Evolutionary conservation across 2,797 vertebrate species (phyloP).

Genomic region (Hoplostethus atlanticus): DNA sequence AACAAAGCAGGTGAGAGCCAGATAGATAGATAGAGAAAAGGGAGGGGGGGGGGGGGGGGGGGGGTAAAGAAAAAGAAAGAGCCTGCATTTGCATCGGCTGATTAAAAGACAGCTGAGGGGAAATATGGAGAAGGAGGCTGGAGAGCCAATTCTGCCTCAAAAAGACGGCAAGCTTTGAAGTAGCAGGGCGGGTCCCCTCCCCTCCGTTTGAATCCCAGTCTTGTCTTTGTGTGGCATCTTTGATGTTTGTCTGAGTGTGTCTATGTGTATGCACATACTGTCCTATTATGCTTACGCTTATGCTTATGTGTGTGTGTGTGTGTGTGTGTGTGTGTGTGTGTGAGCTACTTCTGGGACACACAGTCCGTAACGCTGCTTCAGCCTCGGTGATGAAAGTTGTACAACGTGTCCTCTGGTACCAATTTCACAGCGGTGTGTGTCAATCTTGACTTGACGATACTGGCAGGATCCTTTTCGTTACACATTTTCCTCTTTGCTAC

Average conservation of each 20-base stretch:
- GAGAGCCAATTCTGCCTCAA: conserved; percentile 78
- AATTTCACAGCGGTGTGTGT: conserved; percentile 16
- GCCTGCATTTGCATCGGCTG: conserved; percentile 66
- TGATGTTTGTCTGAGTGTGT: conserved; percentile 66
- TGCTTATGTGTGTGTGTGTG: conserved; percentile 22
- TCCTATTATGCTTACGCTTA: conserved; percentile 17
- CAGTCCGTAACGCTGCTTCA: not conserved
- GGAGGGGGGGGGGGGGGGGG: too few relatives aligned
- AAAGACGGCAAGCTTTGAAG: conserved; percentile 82
- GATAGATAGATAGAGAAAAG: not conserved
- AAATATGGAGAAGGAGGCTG: conserved; percentile 59
- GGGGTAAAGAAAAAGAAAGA: conserved; percentile 26
- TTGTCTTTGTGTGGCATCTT: conserved; percentile 75
- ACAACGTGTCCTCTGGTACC: not conserved
- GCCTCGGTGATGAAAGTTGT: conserved; percentile 10
- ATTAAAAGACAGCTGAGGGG: conserved; percentile 71
- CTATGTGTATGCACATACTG: conserved; percentile 31
- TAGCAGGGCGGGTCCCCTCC: conserved; percentile 62
- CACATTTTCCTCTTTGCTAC: conserved; percentile 16
- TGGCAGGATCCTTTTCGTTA: conserved; percentile 35
- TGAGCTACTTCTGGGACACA: not conserved
- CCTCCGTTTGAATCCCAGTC: conserved; percentile 66
- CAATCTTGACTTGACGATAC: conserved; percentile 24
- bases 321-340: conserved; percentile 4
- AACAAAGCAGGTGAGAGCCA: conserved; percentile 63